Evolutionary conservation across 92 coral and sea anemone genomes (phyloP), one percentile per base, ranked within the genome.

Genomic region (Siderastrea radians): DNA sequence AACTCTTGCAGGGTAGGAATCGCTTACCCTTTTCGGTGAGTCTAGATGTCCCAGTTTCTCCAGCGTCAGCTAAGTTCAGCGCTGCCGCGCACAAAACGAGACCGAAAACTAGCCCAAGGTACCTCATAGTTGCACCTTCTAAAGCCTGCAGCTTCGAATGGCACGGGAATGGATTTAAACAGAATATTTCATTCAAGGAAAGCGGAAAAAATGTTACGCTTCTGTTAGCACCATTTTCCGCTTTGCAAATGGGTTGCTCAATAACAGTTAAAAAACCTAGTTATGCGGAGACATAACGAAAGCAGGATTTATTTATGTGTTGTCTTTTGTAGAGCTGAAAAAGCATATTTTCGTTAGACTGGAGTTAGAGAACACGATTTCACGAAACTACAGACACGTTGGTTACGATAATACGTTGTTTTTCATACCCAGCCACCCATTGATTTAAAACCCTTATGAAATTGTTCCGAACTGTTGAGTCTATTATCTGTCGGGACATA

Each of bases 121-220:
- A 43, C 50, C 5, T 67, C 72, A 67, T 67, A 16, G 48, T 43
- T 67, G 4, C 3, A 10, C 49, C 49, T 38, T 14, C 14, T 0
- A 44, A 67, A 67, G 72, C 49, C 43, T 67, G 72, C 50, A 43
- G 72, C 72, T 67, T 67, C 7, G 3, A 44, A 38, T 43, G 7
- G 43, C 49, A 67, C 9, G 72, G 72, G 49, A 17, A 5, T 26
- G 72, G 43, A 43, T 44, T 67, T 38, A 17, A 38, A 14, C 66
- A 14, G 15, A 61, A 67, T 43, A 7, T 10, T 8, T 9, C 2
- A 67, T 67, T 67, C 49, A 14, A 43, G 14, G 5, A 67, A 67
- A 67, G 72, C 72, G 72, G 72, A 67, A 67, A 67, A 43, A 67
- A 38, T 4, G 49, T 67, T 11, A 67, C 72, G 49, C 49, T 67